These are phyloP conservation scores for Polydrusus tereticollis DNA, from an alignment of 2,888 invertebrate genomes.

Conservation along the genomic window DNA sequence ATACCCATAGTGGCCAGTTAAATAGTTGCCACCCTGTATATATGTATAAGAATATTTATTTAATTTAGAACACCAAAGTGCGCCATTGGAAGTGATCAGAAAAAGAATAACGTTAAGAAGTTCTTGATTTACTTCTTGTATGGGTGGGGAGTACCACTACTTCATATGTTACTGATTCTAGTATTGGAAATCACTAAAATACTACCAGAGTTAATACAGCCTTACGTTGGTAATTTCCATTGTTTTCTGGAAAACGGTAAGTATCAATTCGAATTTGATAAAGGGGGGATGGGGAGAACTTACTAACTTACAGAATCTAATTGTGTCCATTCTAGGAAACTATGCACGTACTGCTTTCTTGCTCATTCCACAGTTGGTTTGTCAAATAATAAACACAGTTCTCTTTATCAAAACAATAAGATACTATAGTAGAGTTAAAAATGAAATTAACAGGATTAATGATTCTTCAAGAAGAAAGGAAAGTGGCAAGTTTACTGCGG, in stretches of 20 bases:
- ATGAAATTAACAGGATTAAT: conserved; percentile 79
- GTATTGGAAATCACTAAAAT: conserved; percentile 70
- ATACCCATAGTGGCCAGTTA: no score
- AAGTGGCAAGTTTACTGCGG: conserved; percentile 71
- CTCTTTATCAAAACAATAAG: conserved; percentile 78
- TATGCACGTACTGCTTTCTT: conserved; percentile 57
- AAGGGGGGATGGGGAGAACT: no score
- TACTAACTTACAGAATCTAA: no score
- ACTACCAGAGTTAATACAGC: conserved; percentile 69
- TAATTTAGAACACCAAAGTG: conserved; percentile 56
- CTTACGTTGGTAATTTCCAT: conserved; percentile 70
- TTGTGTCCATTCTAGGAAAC: conserved; percentile 54
- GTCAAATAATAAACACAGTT: conserved; percentile 75
- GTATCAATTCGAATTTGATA: no score
- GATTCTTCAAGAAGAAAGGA: conserved; percentile 71
- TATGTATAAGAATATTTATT: no score
- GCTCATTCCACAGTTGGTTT: conserved; percentile 72
- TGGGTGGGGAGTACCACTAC: conserved; percentile 77
- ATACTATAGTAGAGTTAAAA: conserved; percentile 80
- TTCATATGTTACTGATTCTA: conserved; percentile 71
- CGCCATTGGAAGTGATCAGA: conserved; percentile 65
- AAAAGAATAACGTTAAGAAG: conserved; percentile 69
- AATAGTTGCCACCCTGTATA: no score
- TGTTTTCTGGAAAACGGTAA: conserved; percentile 77
- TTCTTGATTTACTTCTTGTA: conserved; percentile 78